Percentiles rank a stretch among this genome's conserved stretches.
phyloP scores from a whole-genome alignment of 2,113 vertebrate genomes.

The Loxodonta africana region DNA sequence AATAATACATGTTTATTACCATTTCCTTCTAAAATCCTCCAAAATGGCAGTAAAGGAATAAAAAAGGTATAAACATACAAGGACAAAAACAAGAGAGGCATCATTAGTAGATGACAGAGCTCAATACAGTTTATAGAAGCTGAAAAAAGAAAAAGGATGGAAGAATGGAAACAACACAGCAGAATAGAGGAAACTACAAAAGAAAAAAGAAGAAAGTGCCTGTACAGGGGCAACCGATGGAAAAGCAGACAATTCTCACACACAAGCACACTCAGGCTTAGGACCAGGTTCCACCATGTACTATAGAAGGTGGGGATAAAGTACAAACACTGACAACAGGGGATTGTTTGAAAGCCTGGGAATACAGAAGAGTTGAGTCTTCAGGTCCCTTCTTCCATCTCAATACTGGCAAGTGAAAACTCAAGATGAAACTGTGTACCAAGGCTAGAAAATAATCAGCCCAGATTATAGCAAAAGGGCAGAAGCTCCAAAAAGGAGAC shows the following conservation, averaged over 20 bases:
- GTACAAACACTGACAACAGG: not conserved
- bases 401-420: not conserved
- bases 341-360: not conserved
- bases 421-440: not conserved
- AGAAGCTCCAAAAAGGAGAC: not conserved
- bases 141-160: not conserved
- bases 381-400: not conserved
- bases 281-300: not conserved
- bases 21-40: conserved; percentile 2
- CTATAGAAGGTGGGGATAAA: not conserved
- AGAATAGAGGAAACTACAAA: not conserved
- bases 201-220: not conserved
- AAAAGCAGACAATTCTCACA: not conserved
- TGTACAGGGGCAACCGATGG: not conserved
- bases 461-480: not conserved
- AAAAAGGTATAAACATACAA: not conserved
- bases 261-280: not conserved
- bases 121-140: not conserved
- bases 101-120: not conserved
- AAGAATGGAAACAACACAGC: conserved; percentile 13
- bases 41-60: not conserved
- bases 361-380: not conserved
- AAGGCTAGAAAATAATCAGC: not conserved
- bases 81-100: not conserved
- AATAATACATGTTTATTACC: not conserved